Evolutionary conservation across 2,888 invertebrate genomes (phyloP).

Genomic region (Tuberolachnus salignus): DNA sequence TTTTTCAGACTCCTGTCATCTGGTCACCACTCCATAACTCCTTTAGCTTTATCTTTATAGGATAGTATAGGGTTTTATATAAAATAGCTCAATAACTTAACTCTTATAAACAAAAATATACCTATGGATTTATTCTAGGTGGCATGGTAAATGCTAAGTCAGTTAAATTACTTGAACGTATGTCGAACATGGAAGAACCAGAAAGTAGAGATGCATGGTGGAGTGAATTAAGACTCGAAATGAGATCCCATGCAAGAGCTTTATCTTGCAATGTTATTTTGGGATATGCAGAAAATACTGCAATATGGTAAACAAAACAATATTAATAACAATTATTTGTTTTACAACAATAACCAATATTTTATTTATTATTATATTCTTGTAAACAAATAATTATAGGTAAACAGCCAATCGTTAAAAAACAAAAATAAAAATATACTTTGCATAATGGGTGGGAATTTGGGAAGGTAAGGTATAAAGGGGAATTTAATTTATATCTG

Average conservation of each 20-base stretch:
- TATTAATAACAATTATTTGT: too few relatives aligned
- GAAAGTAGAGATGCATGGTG: conserved; percentile 95
- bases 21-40: too few relatives aligned
- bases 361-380: too few relatives aligned
- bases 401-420: too few relatives aligned
- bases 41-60: too few relatives aligned
- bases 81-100: not conserved
- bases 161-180: conserved; percentile 81
- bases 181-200: conserved; percentile 84
- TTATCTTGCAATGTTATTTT: conserved; percentile 93
- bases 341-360: too few relatives aligned
- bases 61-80: not conserved
- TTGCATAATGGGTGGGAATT: too few relatives aligned
- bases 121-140: conserved; percentile 63
- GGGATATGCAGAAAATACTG: conserved; percentile 90
- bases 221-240: conserved; percentile 94
- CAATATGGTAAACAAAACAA: conserved; percentile 77
- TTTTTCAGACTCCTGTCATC: too few relatives aligned
- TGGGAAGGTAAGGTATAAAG: too few relatives aligned
- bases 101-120: not conserved
- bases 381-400: too few relatives aligned
- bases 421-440: too few relatives aligned
- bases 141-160: conserved; percentile 84
- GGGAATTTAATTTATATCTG: too few relatives aligned
- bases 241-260: conserved; percentile 89